Conservation (phyloP, 2,797 vertebrate species). For the Sardinella longiceps region DNA sequence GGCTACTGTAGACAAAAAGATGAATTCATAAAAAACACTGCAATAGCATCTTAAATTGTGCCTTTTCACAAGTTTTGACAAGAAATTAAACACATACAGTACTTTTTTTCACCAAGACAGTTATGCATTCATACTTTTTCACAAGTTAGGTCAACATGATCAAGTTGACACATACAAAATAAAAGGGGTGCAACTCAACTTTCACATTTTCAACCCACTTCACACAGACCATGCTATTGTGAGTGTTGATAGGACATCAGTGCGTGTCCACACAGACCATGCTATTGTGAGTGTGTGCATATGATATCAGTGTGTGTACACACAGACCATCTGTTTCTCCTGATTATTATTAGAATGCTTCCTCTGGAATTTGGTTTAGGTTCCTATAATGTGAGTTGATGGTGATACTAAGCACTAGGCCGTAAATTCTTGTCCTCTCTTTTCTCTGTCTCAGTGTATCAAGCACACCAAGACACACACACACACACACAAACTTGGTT, state of each 20-base stretch:
- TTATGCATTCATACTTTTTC: background rate
- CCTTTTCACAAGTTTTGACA: background rate
- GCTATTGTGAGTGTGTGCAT: too few species aligned
- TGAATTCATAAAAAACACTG: background rate
- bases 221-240: background rate
- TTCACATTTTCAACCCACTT: background rate
- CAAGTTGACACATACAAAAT: slow-evolving; percentile 7
- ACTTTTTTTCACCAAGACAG: background rate
- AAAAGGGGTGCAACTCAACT: background rate
- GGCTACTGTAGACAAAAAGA: background rate
- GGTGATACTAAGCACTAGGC: too few species aligned
- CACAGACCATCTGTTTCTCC: too few species aligned
- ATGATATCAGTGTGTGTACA: too few species aligned
- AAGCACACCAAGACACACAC: slow-evolving; percentile 32
- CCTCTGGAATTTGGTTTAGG: too few species aligned
- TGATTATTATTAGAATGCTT: too few species aligned
- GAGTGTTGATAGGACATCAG: background rate
- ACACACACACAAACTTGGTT: slow-evolving; percentile 11
- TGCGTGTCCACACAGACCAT: background rate
- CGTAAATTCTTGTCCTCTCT: too few species aligned
- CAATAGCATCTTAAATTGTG: background rate
- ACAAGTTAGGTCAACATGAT: background rate
- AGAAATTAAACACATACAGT: background rate
- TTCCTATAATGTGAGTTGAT: too few species aligned
- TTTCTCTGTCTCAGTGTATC: too few species aligned